Evolutionary conservation across 2,888 invertebrate species (phyloP).

Genomic region (Dasypogon diadema): DNA sequence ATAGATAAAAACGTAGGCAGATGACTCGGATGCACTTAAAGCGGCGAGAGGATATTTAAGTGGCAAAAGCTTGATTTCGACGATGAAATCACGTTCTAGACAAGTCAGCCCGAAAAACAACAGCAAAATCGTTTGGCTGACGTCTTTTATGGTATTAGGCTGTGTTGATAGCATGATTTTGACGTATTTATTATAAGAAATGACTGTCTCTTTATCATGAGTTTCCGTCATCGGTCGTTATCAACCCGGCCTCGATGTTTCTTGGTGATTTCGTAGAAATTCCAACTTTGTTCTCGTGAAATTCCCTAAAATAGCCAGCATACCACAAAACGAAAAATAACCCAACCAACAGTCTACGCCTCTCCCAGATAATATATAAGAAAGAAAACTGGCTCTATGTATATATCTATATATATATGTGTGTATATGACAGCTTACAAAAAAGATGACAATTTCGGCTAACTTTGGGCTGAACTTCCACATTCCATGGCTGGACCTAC

Average conservation of each 20-base stretch:
- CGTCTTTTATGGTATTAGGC: not conserved
- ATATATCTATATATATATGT: too few species aligned
- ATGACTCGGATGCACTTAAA: conserved; percentile 22
- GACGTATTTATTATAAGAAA: conserved; percentile 39
- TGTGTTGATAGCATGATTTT: conserved; percentile 22
- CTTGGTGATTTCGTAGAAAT: conserved; percentile 2
- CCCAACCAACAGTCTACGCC: not conserved
- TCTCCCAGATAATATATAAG: conserved; percentile 15
- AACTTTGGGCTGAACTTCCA: conserved; percentile 18
- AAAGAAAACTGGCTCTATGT: not conserved
- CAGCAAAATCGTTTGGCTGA: conserved; percentile 6
- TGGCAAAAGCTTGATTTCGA: conserved; percentile 30
- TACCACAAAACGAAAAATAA: not conserved
- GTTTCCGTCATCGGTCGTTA: conserved; percentile 32
- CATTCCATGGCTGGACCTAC: conserved; percentile 47
- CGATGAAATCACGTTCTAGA: conserved; percentile 32
- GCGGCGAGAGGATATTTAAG: not conserved
- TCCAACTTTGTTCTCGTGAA: not conserved
- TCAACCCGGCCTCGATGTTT: not conserved
- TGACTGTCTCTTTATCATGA: conserved; percentile 10
- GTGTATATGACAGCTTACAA: not conserved
- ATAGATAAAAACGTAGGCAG: conserved; percentile 41
- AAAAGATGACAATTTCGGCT: not conserved
- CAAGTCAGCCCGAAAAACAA: not conserved
- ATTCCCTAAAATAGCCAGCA: conserved; percentile 31